A percentile compares a stretch with the other conserved stretches of the same genome.
Conservation (phyloP, 2,888 invertebrate genomes). For the Atherix ibis region DNA sequence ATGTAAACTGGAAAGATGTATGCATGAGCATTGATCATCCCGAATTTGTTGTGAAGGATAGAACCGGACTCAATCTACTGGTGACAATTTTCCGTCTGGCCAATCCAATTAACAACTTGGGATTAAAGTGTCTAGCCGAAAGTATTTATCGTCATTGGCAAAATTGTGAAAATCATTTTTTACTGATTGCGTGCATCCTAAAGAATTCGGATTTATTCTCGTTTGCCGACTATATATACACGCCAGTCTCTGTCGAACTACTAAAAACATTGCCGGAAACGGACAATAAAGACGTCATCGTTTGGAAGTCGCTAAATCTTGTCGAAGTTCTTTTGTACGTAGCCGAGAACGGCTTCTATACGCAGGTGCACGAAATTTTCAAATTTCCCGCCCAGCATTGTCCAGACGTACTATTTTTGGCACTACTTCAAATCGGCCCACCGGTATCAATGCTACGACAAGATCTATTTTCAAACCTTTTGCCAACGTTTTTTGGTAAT, state of each 20-base stretch:
- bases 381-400: conserved; percentile 85
- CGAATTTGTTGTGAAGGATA: conserved; percentile 76
- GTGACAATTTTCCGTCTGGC: conserved; percentile 71
- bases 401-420: conserved; percentile 84
- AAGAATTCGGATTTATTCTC: conserved; percentile 88
- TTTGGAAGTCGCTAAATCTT: conserved; percentile 86
- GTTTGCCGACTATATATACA: conserved; percentile 82
- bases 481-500: conserved; percentile 86
- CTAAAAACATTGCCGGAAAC: conserved; percentile 89
- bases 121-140: conserved; percentile 71
- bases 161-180: conserved; percentile 84
- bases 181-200: conserved; percentile 69
- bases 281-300: conserved; percentile 82
- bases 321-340: conserved; percentile 76
- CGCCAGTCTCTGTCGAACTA: conserved; percentile 71
- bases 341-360: conserved; percentile 73
- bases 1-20: conserved; percentile 84
- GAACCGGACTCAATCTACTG: conserved; percentile 67
- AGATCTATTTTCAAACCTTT: conserved; percentile 71
- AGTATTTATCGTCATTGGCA: conserved; percentile 84
- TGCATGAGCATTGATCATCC: conserved; percentile 80
- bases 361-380: conserved; percentile 66
- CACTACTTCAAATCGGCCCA: conserved; percentile 72
- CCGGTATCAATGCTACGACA: conserved; percentile 64
- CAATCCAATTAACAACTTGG: conserved; percentile 57